Evolutionary conservation across 2,113 vertebrate species (phyloP).

Genomic region (Anoplopoma fimbria): DNA sequence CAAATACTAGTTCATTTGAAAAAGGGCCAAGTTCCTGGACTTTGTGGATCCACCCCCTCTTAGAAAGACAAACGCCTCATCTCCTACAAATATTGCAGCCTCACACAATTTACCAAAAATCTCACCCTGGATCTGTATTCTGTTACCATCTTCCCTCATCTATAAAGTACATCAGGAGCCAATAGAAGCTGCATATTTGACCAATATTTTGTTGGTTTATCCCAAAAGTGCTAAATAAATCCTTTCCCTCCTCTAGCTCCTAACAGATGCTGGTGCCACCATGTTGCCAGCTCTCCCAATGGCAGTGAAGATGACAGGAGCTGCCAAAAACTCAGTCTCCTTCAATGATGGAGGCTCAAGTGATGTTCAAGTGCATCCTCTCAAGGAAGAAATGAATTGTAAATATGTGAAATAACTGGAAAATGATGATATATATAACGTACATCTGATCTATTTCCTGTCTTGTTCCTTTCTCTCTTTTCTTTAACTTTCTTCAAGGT

Average conservation of each 20-base stretch:
- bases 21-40: slow-evolving; percentile 61
- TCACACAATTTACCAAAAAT: slow-evolving; percentile 12
- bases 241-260: slow-evolving; percentile 45
- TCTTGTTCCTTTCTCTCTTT: neutral
- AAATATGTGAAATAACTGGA: slow-evolving; percentile 22
- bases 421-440: slow-evolving; percentile 29
- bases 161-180: slow-evolving; percentile 4
- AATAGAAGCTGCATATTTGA: slow-evolving; percentile 27
- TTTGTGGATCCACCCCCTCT: slow-evolving; percentile 31
- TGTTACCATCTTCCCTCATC: neutral
- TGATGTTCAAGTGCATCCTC: slow-evolving; percentile 55
- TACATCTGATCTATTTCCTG: slow-evolving; percentile 20
- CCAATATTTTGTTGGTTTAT: slow-evolving; percentile 37
- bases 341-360: slow-evolving; percentile 52
- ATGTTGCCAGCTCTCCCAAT: slow-evolving; percentile 57
- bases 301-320: slow-evolving; percentile 47
- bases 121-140: neutral
- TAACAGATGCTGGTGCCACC: slow-evolving; percentile 72
- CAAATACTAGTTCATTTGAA: slow-evolving; percentile 72
- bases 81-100: slow-evolving; percentile 14
- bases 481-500: slow-evolving; percentile 11
- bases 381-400: slow-evolving; percentile 40
- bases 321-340: slow-evolving; percentile 65
- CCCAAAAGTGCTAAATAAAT: slow-evolving; percentile 49
- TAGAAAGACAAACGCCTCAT: slow-evolving; percentile 1